Percentiles rank a stretch among this genome's conserved stretches.
Evolutionary conservation across 2,888 invertebrate genomes (phyloP).

Genomic region (Apamea anceps): DNA sequence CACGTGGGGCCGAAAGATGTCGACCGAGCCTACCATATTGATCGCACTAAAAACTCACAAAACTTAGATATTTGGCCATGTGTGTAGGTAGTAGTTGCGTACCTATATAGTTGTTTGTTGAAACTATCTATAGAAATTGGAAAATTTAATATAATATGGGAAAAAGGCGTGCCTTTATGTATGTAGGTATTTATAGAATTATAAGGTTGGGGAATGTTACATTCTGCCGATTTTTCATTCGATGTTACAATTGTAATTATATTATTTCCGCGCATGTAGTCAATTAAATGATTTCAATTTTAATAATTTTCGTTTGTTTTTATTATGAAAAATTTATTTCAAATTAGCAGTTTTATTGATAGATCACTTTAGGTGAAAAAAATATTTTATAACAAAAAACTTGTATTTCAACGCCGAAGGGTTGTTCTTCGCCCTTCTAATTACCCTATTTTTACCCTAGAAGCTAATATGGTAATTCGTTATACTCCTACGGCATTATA

Average conservation of each 20-base stretch:
- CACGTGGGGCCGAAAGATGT: conserved; percentile 82
- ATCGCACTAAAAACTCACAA: conserved; percentile 70
- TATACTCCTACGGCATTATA: not conserved
- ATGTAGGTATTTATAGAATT: not conserved
- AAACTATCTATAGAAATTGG: not conserved
- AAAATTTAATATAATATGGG: not conserved
- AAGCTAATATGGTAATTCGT: not conserved
- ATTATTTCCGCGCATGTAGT: not conserved
- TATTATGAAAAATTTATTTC: not conserved
- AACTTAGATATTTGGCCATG: conserved; percentile 39
- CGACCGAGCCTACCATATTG: conserved; percentile 75
- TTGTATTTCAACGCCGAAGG: not conserved
- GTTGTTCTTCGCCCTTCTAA: not conserved
- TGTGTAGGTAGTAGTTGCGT: not conserved
- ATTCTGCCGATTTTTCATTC: not conserved
- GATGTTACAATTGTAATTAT: not conserved
- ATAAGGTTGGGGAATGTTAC: not conserved
- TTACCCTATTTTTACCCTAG: not conserved
- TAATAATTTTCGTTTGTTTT: not conserved
- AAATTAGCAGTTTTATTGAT: not conserved
- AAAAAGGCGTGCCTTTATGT: not conserved
- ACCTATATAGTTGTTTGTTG: not conserved
- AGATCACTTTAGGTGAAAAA: not conserved
- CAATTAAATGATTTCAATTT: not conserved
- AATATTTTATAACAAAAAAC: not conserved